phyloP scores from a whole-genome alignment of 2,113 vertebrate species.

The Axis porcinus region DNA sequence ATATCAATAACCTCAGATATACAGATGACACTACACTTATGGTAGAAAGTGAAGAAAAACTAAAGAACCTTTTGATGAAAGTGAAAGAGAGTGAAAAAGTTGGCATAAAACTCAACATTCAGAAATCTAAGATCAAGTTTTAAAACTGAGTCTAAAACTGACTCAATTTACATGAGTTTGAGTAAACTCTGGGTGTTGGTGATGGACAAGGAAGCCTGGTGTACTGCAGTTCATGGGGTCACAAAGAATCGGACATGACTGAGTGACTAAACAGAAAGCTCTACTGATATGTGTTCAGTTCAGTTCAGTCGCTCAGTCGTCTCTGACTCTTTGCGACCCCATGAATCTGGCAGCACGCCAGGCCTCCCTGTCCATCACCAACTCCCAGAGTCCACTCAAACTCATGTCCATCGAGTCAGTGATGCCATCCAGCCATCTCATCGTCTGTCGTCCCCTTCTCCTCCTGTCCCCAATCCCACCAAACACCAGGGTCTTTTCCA shows the following conservation, averaged over 20 bases:
- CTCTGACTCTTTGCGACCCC: no score
- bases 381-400: no score
- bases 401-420: no score
- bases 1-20: background rate
- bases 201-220: background rate
- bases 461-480: no score
- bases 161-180: background rate
- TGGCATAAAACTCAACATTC: background rate
- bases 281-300: background rate
- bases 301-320: no score
- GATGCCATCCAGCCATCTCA: no score
- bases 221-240: background rate
- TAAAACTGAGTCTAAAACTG: no score
- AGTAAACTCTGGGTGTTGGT: background rate
- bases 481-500: no score
- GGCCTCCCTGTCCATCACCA: no score
- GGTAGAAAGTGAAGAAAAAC: background rate
- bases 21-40: background rate
- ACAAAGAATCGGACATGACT: background rate
- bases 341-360: no score
- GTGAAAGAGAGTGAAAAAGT: background rate
- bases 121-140: no score
- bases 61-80: background rate
- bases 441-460: no score
- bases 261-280: background rate